Conservation (phyloP, 2,797 vertebrate genomes). For the Characodon lateralis region DNA sequence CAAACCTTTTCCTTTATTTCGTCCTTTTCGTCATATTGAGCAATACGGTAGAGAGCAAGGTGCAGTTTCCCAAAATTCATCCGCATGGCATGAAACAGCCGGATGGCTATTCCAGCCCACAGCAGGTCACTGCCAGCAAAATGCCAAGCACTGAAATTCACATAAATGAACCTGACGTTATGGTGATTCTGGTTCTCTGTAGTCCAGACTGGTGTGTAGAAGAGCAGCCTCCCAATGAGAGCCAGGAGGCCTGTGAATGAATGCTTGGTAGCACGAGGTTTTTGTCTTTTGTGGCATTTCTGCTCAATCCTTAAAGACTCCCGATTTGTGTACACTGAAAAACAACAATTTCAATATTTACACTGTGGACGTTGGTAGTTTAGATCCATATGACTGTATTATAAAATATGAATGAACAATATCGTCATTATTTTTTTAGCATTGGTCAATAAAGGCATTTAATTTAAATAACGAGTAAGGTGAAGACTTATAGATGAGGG, state of each 20-base stretch:
- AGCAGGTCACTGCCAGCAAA: slow-evolving; percentile 92
- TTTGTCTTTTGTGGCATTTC: slow-evolving; percentile 6
- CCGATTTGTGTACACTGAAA: slow-evolving; percentile 68
- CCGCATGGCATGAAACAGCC: slow-evolving; percentile 84
- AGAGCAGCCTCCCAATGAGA: slow-evolving; percentile 77
- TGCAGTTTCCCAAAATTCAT: slow-evolving; percentile 84
- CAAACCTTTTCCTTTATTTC: slow-evolving; percentile 66
- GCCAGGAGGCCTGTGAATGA: slow-evolving; percentile 57
- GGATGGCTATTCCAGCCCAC: slow-evolving; percentile 91
- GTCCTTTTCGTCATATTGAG: slow-evolving; percentile 67
- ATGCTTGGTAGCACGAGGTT: slow-evolving; percentile 49
- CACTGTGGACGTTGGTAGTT: neutral
- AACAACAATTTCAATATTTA: slow-evolving; percentile 7
- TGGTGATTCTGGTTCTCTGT: slow-evolving; percentile 77
- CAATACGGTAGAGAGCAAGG: slow-evolving; percentile 81
- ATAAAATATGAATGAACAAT: neutral
- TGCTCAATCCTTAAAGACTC: slow-evolving; percentile 63
- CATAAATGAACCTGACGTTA: slow-evolving; percentile 85
- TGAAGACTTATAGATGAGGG: too few relatives aligned
- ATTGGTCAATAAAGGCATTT: neutral
- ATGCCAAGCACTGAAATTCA: slow-evolving; percentile 94
- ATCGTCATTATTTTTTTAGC: neutral
- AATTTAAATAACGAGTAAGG: neutral
- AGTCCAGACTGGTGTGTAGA: slow-evolving; percentile 87
- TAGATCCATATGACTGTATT: neutral